phyloP scores from a whole-genome alignment of 2,113 vertebrate species.

The Erythrocercus mccallii region DNA sequence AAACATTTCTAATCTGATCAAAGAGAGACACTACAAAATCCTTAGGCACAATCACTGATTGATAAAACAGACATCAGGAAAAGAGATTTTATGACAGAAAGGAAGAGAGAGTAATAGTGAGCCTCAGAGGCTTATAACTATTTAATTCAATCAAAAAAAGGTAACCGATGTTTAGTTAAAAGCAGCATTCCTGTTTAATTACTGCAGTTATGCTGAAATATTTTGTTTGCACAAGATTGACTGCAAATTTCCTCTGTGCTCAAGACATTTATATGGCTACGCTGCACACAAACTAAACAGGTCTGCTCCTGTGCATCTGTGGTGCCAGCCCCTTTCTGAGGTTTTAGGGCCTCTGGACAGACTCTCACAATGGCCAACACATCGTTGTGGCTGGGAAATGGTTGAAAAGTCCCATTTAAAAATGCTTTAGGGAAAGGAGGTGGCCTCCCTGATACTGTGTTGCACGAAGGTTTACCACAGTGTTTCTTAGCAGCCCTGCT shows the following conservation, averaged over 20 bases:
- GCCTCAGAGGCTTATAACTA: background rate
- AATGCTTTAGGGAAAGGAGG: background rate
- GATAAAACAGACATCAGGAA: background rate
- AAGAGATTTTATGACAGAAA: background rate
- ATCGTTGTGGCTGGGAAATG: background rate
- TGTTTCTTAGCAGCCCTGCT: background rate
- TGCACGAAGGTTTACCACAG: background rate
- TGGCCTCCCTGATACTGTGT: background rate
- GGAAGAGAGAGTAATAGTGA: background rate
- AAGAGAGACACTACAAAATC: background rate
- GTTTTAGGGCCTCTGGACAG: background rate
- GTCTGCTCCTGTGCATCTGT: background rate
- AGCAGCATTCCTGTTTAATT: background rate
- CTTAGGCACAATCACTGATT: background rate
- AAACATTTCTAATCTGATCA: background rate
- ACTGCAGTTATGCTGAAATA: background rate
- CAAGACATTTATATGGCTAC: background rate
- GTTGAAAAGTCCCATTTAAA: background rate
- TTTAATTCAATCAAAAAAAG: slow-evolving; percentile 13
- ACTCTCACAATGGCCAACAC: background rate
- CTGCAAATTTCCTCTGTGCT: background rate
- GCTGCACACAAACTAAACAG: background rate
- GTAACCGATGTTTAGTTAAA: slow-evolving; percentile 14
- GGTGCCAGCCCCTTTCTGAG: background rate
- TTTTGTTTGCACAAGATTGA: background rate